Percentiles rank a stretch among this genome's conserved stretches.
These are phyloP conservation scores for Endotricha flammealis DNA, from an alignment of 2,888 invertebrate species.

Conservation along the genomic window DNA sequence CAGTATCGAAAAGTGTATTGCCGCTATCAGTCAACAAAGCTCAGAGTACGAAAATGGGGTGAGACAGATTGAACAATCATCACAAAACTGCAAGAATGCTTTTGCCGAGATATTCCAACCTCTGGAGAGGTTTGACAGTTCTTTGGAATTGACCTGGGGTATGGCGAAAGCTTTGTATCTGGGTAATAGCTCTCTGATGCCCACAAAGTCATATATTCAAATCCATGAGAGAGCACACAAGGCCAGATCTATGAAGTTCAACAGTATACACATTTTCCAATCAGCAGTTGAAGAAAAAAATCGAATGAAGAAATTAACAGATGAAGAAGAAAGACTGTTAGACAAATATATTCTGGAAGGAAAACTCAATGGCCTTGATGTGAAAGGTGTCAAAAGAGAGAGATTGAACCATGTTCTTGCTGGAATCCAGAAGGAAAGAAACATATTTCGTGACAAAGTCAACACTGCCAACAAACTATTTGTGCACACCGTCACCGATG, in stretches of 20 bases:
- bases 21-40: constrained; percentile 89
- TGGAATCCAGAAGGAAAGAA: constrained; percentile 75
- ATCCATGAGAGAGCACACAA: constrained; percentile 88
- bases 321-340: constrained; percentile 84
- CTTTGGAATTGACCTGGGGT: constrained; percentile 91
- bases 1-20: constrained; percentile 90
- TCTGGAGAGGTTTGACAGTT: constrained; percentile 84
- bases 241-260: constrained; percentile 86
- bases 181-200: constrained; percentile 88
- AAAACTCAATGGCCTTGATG: constrained; percentile 87
- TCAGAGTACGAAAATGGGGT: constrained; percentile 89
- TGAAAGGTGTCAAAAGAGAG: constrained; percentile 74
- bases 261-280: constrained; percentile 83
- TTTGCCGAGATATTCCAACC: constrained; percentile 85
- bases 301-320: constrained; percentile 60
- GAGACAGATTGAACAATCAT: constrained; percentile 79
- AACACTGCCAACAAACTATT: constrained; percentile 82
- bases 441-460: constrained; percentile 82
- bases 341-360: constrained; percentile 90
- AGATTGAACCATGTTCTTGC: constrained; percentile 64
- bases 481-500: constrained; percentile 81
- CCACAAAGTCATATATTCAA: constrained; percentile 86
- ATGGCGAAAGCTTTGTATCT: constrained; percentile 90
- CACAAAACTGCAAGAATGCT: constrained; percentile 73
- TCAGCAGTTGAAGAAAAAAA: constrained; percentile 79